Base-by-base conservation (phyloP, 2,797 vertebrate species). In the Myiotriccus ornatus region DNA sequence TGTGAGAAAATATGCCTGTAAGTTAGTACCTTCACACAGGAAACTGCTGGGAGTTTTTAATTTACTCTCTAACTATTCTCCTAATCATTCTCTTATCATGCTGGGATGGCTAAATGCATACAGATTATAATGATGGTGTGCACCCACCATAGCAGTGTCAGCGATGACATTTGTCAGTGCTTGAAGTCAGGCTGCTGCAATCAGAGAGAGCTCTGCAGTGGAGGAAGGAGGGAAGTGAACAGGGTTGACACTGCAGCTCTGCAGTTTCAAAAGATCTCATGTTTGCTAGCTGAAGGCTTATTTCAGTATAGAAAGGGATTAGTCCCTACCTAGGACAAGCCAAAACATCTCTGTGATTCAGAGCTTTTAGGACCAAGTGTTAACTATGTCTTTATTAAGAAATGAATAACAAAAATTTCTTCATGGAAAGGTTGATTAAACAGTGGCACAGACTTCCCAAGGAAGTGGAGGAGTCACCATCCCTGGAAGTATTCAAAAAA, bases 41-140 rank as follows among this genome's bases (percentile, higher is more conserved):
- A 94, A 94, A 93, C 96, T 90, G 87, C 94, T 95, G 94, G 79
- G 96, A 94, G 93, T 96, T 96, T 95, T 96, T 94, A 97, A 97
- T 97, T 97, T 96, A 94, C 93, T 93, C 80, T 84, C 94, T 94
- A 93, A 94, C 95, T 89, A 32, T 90, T 95, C 90, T 88, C 80
- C 94, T 96, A 95, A 96, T 96, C 92, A 92, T 94, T 92, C 78
- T 71, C 74, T 81, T 94, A 75, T 88, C 95, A 87, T 83, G 93
- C 96, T 96, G 95, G 65, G 95, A 74, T 75, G 52, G 81, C 76
- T 96, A 94, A 97, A 97, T 95, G 91, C 87, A 77, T 84, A 89
- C 60, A 89, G 93, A 93, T 90, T 82, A 81, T 83, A 95, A 91
- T 74, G 84, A 86, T 64, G 79, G 63, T 63, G 74, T 92, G 86